Evolutionary conservation across 2,113 vertebrate genomes (phyloP), one percentile per base, ranked within the genome.

Genomic region (Amphiprion percula): DNA sequence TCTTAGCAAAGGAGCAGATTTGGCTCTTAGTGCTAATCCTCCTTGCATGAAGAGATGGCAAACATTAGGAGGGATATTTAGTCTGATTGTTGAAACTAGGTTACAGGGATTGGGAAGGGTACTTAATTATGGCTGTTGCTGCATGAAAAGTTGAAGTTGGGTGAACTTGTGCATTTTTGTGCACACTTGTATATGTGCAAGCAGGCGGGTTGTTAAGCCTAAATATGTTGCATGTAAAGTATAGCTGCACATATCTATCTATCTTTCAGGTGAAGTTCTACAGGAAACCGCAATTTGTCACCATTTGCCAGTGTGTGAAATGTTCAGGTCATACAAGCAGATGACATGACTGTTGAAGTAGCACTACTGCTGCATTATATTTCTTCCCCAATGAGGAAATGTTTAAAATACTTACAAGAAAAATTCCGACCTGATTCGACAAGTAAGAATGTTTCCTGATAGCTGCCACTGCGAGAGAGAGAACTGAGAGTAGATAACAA

Each of bases 1-100:
- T 93, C 88, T 90, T 84, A 78, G 86, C 86, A 90, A 83, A 85
- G 83, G 64, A 90, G 89, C 87, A 83, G 89, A 90, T 90, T 90
- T 89, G 85, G 84, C 85, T 84, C 76, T 82, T 77, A 82, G 77
- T 88, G 72, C 68, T 91, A 91, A 93, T 92, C 90, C 90, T 80
- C 77, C 69, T 60, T 71, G 87, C 86, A 88, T 77, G 86, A 83
- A 78, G 83, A 91, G 87, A 92, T 81, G 84, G 80, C 84, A 89
- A 88, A 90, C 90, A 89, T 91, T 86, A 82, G 83, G 72, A 87
- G 73, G 87, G 84, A 85, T 90, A 70, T 90, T 85, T 87, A 81
- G 79, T 83, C 65, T 80, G 84, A 87, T 85, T 90, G 88, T 87
- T 90, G 74, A 77, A 93, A 90, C 71, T 89, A 58, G 88, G 92